Conservation (phyloP, 1,140 invertebrate species). For the Octopus bimaculoides region DNA sequence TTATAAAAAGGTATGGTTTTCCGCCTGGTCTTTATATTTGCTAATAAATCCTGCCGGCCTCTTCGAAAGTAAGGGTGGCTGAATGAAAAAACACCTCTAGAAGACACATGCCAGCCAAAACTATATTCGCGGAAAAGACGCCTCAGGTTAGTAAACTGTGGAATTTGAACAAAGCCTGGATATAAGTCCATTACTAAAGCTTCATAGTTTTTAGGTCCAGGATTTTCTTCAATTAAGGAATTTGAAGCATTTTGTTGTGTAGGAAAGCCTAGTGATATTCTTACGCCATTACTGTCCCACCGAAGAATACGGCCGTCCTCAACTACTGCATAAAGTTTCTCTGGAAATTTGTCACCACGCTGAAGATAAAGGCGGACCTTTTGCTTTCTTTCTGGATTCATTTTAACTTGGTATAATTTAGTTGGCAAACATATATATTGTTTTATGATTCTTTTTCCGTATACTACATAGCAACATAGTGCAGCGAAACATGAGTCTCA, state of each 20-base stretch:
- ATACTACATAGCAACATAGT: too few relatives aligned
- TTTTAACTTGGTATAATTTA: too few relatives aligned
- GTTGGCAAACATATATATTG: too few relatives aligned
- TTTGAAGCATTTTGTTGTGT: background rate
- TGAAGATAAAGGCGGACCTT: too few relatives aligned
- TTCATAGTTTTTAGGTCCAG: conserved; percentile 31
- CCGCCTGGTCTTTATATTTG: conserved; percentile 29
- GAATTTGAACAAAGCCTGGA: conserved; percentile 44
- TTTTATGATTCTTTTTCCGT: too few relatives aligned
- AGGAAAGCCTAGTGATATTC: conserved; percentile 24
- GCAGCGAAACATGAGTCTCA: too few relatives aligned
- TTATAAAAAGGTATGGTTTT: conserved; percentile 17
- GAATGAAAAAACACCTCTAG: conserved; percentile 31
- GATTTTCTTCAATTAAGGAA: background rate
- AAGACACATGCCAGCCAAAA: conserved; percentile 35
- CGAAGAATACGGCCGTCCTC: conserved; percentile 36
- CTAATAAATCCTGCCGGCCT: conserved; percentile 24
- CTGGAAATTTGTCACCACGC: conserved; percentile 31
- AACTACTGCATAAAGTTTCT: conserved; percentile 42
- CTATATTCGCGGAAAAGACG: conserved; percentile 43
- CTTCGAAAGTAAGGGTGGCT: conserved; percentile 33
- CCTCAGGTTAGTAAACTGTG: conserved; percentile 37
- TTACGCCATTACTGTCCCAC: conserved; percentile 33
- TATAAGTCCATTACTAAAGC: conserved; percentile 36
- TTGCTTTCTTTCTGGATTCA: too few relatives aligned